Evolutionary conservation across 2,113 vertebrate genomes (phyloP), one percentile per base, ranked within the genome.

Genomic region (Phocoena phocoena): DNA sequence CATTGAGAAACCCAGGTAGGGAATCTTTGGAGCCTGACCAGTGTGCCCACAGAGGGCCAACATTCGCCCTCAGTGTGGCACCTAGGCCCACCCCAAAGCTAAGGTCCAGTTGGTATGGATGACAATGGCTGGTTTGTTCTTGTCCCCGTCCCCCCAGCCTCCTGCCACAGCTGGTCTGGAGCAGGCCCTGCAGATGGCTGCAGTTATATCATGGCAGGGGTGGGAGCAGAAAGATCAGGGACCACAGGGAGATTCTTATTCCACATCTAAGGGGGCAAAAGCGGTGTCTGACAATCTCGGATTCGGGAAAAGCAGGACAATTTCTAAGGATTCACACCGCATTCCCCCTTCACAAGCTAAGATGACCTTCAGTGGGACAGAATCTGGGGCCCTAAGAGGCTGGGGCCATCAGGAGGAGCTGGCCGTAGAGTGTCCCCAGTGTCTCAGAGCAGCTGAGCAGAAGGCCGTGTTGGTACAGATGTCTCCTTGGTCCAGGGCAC

Each of bases 41-140:
- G 0, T 6, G 2, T 60, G 50, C 67, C 83, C 83, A 65, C 68
- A 28, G 50, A 92, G 18, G 38, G 36, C 86, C 68, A 65, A 77
- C 53, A 31, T 62, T 67, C 86, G 81, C 67, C 90, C 60, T 95
- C 17, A 1, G 65, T 81, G 12, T 86, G 76, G 18, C 82, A 38
- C 73, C 86, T 94, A 8, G 65, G 55, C 79, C 83, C 55, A 31
- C 79, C 50, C n/a, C 65, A 85, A 28, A 91, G 87, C 80, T 58
- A 53, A 79, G 41, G 33, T 82, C 44, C 58, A 67, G 62, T 73
- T 74, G 41, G 53, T 89, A 13, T 83, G 38, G 41, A 93, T 90
- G 58, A 97, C 91, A 96, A 65, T 62, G 68, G 79, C 67, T 71
- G 25, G 8, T 63, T 89, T 97, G 95, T 97, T 68, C 83, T 21